A percentile compares a stretch with the other conserved stretches of the same genome.
Conservation (phyloP, 2,113 vertebrate genomes). For the Oreochromis tanganicae region DNA sequence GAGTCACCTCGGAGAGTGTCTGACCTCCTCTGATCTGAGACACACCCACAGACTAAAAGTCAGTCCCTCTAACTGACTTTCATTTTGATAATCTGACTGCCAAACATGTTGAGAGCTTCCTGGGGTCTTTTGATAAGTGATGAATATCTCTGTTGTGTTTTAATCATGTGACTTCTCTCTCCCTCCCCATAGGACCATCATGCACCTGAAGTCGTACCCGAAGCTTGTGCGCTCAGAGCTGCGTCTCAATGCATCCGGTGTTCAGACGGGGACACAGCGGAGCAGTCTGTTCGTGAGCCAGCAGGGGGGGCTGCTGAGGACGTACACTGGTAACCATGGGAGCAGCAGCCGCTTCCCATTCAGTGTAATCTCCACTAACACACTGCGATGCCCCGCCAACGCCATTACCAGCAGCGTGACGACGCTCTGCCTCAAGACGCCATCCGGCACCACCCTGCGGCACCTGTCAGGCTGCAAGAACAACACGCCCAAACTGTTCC, state of each 20-base stretch:
- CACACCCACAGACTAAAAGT: no score
- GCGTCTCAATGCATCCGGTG: slow-evolving; percentile 64
- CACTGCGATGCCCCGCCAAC: slow-evolving; percentile 60
- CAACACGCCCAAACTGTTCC: slow-evolving; percentile 58
- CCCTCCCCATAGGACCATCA: slow-evolving; percentile 76
- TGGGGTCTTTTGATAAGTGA: neutral
- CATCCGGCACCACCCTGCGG: neutral
- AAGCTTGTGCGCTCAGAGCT: slow-evolving; percentile 59
- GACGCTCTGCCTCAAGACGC: neutral
- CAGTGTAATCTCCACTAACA: slow-evolving; percentile 78
- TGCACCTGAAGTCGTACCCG: slow-evolving; percentile 86
- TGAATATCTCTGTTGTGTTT: neutral
- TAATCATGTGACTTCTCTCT: neutral
- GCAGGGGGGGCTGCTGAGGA: slow-evolving; percentile 56
- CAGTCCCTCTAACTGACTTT: neutral
- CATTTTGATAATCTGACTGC: neutral
- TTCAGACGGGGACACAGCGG: slow-evolving; percentile 49
- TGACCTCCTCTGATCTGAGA: neutral
- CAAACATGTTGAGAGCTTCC: accelerated
- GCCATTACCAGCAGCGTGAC: neutral
- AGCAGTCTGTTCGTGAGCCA: slow-evolving; percentile 58
- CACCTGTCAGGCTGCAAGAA: neutral
- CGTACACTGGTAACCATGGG: slow-evolving; percentile 56
- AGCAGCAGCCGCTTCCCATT: slow-evolving; percentile 63
- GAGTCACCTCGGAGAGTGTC: neutral